Conservation (phyloP, 1,140 invertebrate species). For the Choristoneura fumiferana region DNA sequence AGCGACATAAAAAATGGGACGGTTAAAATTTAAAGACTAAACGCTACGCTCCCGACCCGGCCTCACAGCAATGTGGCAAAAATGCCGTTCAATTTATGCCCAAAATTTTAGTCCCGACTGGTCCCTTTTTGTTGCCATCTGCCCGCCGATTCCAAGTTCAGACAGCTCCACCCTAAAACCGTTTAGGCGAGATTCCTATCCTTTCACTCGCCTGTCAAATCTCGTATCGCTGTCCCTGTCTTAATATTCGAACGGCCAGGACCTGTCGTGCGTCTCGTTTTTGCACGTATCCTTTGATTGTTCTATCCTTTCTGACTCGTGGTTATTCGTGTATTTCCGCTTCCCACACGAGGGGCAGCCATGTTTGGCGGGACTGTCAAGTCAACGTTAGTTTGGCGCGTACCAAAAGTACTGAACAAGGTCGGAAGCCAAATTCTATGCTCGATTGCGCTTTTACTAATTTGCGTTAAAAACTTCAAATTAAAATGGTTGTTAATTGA, state of each 20-base stretch:
- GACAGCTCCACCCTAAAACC: slow-evolving; percentile 77
- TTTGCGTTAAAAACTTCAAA: slow-evolving; percentile 31
- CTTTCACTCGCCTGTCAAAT: slow-evolving; percentile 60
- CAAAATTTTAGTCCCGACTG: slow-evolving; percentile 70
- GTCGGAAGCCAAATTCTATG: slow-evolving; percentile 47
- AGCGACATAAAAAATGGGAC: slow-evolving; percentile 39
- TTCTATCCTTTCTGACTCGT: slow-evolving; percentile 70
- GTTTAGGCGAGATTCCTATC: slow-evolving; percentile 65
- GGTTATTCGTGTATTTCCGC: slow-evolving; percentile 74
- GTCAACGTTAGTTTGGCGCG: slow-evolving; percentile 74
- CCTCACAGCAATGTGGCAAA: slow-evolving; percentile 65
- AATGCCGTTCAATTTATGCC: slow-evolving; percentile 76
- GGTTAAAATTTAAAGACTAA: slow-evolving; percentile 26
- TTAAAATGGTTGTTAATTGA: neutral
- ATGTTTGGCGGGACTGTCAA: slow-evolving; percentile 76
- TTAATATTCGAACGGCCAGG: slow-evolving; percentile 61
- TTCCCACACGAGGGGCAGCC: slow-evolving; percentile 72
- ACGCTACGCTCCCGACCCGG: slow-evolving; percentile 32
- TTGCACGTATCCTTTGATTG: slow-evolving; percentile 54
- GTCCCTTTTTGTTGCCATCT: slow-evolving; percentile 76
- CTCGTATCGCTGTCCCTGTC: slow-evolving; percentile 61
- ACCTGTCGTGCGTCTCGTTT: slow-evolving; percentile 67
- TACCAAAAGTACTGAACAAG: slow-evolving; percentile 67
- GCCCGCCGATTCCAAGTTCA: slow-evolving; percentile 66
- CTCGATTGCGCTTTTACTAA: slow-evolving; percentile 40